Evolutionary conservation across 1,140 invertebrate genomes (phyloP).

Genomic region (Hycleus cichorii): DNA sequence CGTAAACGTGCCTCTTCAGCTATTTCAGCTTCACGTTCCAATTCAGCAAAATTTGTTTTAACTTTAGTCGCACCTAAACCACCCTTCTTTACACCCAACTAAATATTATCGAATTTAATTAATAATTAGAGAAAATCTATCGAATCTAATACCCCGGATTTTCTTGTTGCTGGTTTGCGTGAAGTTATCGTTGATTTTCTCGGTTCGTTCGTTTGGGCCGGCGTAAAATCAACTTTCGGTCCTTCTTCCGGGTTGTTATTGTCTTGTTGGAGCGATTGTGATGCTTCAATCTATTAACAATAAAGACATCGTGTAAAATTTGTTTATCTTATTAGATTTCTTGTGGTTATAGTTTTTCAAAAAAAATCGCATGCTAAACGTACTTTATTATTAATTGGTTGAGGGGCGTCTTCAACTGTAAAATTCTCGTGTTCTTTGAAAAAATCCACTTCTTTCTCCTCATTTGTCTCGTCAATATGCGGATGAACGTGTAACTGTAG

Average conservation of each 20-base stretch:
- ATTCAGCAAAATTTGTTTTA: constrained; percentile 90
- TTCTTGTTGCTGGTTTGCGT: constrained; percentile 57
- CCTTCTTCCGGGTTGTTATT: constrained; percentile 19
- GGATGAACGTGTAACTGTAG: constrained; percentile 56
- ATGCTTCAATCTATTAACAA: constrained; percentile 6
- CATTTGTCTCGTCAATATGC: constrained; percentile 42
- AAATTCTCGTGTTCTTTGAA: constrained; percentile 65
- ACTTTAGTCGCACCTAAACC: constrained; percentile 96
- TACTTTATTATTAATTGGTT: neutral
- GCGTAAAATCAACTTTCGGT: constrained; percentile 43
- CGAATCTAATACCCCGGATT: constrained; percentile 49
- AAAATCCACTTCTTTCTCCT: constrained; percentile 70
- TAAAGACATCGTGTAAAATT: neutral
- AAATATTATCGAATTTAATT: constrained; percentile 6
- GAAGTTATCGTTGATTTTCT: constrained; percentile 66
- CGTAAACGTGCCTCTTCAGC: constrained; percentile 65
- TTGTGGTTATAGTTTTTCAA: neutral
- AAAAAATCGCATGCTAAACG: neutral
- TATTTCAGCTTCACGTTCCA: constrained; percentile 82
- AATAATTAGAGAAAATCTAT: constrained; percentile 7
- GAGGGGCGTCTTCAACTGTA: neutral
- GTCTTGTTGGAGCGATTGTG: constrained; percentile 4
- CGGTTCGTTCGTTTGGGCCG: constrained; percentile 40
- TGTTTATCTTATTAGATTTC: neutral
- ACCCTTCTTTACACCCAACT: constrained; percentile 79